Conservation (phyloP, 2,113 vertebrate species). For the Myrmecobius fasciatus region DNA sequence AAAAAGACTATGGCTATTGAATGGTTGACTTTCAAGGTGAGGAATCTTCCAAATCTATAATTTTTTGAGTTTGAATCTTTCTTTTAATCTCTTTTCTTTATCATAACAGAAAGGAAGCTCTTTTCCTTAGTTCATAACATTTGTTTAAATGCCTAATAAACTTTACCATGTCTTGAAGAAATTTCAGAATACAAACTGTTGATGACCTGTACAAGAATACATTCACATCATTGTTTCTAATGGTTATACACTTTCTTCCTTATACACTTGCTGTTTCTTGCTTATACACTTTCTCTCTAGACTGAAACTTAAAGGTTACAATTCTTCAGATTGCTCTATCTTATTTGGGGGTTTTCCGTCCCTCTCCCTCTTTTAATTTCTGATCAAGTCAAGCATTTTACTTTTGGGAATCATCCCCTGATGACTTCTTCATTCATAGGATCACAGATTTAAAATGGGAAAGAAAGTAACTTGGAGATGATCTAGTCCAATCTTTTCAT, state of each 20-base stretch:
- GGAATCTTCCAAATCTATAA: background rate
- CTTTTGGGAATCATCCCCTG: background rate
- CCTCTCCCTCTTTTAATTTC: background rate
- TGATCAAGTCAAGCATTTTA: background rate
- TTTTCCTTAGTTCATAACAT: background rate
- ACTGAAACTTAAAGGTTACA: background rate
- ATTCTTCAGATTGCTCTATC: background rate
- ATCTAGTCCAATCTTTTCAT: background rate
- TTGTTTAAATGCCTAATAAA: background rate
- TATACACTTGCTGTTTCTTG: background rate
- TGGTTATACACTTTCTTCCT: background rate
- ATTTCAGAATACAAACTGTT: background rate
- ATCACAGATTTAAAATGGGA: background rate
- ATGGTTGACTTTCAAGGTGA: background rate
- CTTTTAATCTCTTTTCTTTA: background rate
- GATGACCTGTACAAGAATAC: background rate
- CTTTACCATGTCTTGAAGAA: background rate
- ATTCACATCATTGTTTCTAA: background rate
- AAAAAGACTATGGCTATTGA: background rate
- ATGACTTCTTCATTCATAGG: background rate
- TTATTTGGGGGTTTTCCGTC: background rate
- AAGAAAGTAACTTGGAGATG: background rate
- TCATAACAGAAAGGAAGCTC: background rate
- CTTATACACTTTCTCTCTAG: background rate
- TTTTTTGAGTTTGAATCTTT: background rate